Conservation (phyloP, 2,797 vertebrate genomes). For the Anabas testudineus region DNA sequence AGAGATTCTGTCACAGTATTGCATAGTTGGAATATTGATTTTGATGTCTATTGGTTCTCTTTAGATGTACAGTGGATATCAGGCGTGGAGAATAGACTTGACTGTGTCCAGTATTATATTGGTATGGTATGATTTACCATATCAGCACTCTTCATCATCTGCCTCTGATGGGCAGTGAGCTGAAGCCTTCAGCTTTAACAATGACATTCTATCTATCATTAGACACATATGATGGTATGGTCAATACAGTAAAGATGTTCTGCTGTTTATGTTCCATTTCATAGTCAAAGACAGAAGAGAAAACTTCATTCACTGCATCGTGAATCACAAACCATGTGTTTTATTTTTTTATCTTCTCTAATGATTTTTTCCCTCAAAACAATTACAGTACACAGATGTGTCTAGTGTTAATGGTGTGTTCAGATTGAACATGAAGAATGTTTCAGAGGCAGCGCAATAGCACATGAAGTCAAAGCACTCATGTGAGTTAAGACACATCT, state of each 20-base stretch:
- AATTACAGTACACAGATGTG: too few species aligned
- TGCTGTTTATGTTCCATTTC: background rate
- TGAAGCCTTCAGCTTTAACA: constrained; percentile 25
- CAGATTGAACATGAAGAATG: too few species aligned
- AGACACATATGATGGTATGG: constrained; percentile 43
- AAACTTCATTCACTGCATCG: background rate
- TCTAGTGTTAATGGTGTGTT: too few species aligned
- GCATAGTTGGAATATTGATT: constrained; percentile 43
- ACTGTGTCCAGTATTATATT: constrained; percentile 18
- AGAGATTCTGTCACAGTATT: constrained; percentile 12
- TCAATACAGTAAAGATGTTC: constrained; percentile 41
- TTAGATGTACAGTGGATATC: constrained; percentile 46
- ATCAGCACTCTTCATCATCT: constrained; percentile 26
- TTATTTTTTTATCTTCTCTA: background rate
- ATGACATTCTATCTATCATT: constrained; percentile 36
- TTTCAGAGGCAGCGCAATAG: too few species aligned
- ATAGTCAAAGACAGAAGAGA: constrained; percentile 19
- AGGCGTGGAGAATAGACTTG: constrained; percentile 23
- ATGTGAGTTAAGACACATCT: too few species aligned
- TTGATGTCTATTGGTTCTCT: constrained; percentile 32
- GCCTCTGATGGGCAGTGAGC: constrained; percentile 10
- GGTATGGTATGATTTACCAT: too few species aligned
- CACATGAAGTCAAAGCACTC: too few species aligned
- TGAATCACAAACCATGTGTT: background rate
- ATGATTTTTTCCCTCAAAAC: background rate